Base-by-base conservation (phyloP, 1,140 invertebrate genomes). In the Arctopsyche grandis region DNA sequence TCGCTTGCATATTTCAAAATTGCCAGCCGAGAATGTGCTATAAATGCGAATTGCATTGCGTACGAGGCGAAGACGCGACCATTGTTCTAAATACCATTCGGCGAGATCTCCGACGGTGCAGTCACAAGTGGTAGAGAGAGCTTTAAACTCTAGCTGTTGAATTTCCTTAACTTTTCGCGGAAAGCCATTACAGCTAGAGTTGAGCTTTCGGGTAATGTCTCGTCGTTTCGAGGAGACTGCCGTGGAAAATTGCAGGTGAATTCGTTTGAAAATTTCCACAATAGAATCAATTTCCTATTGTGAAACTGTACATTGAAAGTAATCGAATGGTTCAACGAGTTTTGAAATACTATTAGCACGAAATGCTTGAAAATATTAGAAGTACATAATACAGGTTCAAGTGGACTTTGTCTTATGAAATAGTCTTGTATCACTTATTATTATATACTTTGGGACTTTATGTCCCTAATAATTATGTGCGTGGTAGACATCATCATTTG, bases 111-210 rank as follows among this genome's bases (percentile, higher is more conserved):
- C 29, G 24, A 10, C 24, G 1, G 52, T 46, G 74, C 44, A 16
- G 56, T 3, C 12, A 7, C 29, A 38, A 38, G 29, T 38, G 29
- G n/a, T n/a, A n/a, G n/a, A 38, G 29, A 75, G 46, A 38, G 74
- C 74, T 76, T 76, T 16, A 38, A 71, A 52, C 24, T 76, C 48
- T 16, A 1, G 26, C 58, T n/a, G 22, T 76, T 26, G 74, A 76
- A 63, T 43, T 76, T 76, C 29, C 58, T 56, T 46, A 76, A 76
- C 74, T 76, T 76, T 76, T 76, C 26, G 24, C 24, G 52, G 69
- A 78, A 78, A 78, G 52, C 77, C 77, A 78, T 78, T 78, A 78
- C 63, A 24, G 46, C 52, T 56, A 48, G 77, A 78, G 71, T 5
- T 46, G 66, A 69, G 66, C 69, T 78, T 66, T 58, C 77, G 56